Evolutionary conservation across 1,140 invertebrate species (phyloP), one percentile per base, ranked within the genome.

Genomic region (Fopius arisanus): DNA sequence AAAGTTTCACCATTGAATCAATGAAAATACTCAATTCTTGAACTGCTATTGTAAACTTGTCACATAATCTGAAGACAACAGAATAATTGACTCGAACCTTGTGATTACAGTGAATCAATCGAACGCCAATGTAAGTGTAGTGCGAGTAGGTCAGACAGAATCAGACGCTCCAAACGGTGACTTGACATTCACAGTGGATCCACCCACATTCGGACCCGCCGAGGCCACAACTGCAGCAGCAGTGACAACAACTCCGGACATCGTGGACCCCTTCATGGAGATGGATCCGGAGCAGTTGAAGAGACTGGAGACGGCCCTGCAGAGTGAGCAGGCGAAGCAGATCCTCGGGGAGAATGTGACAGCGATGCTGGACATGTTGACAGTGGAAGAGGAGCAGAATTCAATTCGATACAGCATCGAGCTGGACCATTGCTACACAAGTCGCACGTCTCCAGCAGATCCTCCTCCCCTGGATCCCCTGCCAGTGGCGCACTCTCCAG

Each of bases 201-300:
- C 86, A 67, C 84, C 84, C 4, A 7, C 73, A 67, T 82, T 80
- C 72, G 69, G 74, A 29, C 29, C 78, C 37, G 29, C 73, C 4
- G 76, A 80, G 26, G 65, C 65, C 40, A 69, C 71, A 69, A 72
- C 43, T 23, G 33, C 73, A 12, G 59, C 66, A 10, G 41, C 74
- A 33, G 71, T 43, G 7, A 66, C 80, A 0, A 85, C 86, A 72
- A 41, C 80, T 3, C 74, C 76, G 43, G 78, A 76, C 16, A 78
- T 89, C 12, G 83, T 84, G 4, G 88, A 91, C 78, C 89, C 90
- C 67, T 90, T 91, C 73, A 87, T 89, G 82, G 88, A 89, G 74
- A 89, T 91, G 83, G 89, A 90, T 81, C 89, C 89, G 51, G 90
- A 91, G 75, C 89, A 91, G 41, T 78, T 92, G 70, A 88, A 89